Evolutionary conservation across 2,888 invertebrate species (phyloP).

Genomic region (Hirudinaria manillensis): DNA sequence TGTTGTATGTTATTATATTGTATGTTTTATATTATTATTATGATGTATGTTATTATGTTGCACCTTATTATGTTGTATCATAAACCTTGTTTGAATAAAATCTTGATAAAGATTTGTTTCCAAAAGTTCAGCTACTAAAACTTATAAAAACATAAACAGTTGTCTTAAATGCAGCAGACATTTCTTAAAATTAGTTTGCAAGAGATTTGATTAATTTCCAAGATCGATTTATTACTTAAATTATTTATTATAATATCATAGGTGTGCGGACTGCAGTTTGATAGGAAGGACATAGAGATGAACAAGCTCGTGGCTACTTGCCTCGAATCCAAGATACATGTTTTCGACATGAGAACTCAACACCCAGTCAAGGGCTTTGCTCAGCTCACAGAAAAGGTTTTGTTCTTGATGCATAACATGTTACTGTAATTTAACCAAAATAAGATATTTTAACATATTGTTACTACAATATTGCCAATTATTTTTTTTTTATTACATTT

Average conservation of each 20-base stretch:
- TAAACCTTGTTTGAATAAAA: background rate
- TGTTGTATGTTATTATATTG: background rate
- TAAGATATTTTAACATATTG: background rate
- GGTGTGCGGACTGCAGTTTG: constrained; percentile 77
- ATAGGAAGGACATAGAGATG: constrained; percentile 86
- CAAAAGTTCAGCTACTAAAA: no score
- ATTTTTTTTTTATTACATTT: background rate
- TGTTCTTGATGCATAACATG: background rate
- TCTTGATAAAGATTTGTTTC: no score
- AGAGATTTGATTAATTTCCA: no score
- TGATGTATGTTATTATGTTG: no score
- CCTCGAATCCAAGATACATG: constrained; percentile 79
- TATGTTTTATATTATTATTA: no score
- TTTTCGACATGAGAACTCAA: constrained; percentile 80
- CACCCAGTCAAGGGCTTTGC: constrained; percentile 81
- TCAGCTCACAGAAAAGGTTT: constrained; percentile 60
- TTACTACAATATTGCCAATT: background rate
- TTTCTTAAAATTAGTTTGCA: background rate
- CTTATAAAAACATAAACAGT: no score
- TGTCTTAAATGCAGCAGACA: background rate
- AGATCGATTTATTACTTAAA: background rate
- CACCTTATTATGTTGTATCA: no score
- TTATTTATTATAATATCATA: constrained; percentile 37
- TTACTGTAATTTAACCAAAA: background rate
- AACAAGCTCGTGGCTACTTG: constrained; percentile 88